Base-by-base conservation (phyloP, 37 sponge, comb jelly and placozoan species). In the Cliona cf. orientalis region DNA sequence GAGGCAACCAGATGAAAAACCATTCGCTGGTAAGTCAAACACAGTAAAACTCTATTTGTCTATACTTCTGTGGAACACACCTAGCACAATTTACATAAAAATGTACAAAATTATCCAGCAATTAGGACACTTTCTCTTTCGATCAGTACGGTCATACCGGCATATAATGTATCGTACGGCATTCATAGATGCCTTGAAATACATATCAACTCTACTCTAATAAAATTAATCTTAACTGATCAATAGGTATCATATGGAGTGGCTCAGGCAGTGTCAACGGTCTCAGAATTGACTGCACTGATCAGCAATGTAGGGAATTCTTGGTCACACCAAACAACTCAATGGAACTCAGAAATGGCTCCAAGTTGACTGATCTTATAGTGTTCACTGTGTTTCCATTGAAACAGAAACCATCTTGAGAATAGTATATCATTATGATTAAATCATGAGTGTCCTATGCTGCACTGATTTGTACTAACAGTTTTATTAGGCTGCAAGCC, bases 241-340 rank as follows among this genome's bases (percentile, higher is more conserved):
- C 55, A 11, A 57, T 71, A 76, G 94, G 87, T 37, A 86, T 95
- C 34, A 67, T 89, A 0, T 95, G 96, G 96, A 95, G 92, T 89
- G 96, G 96, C 11, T 46, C n/a, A 11, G 96, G 96, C 29, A 81
- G 29, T 0, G 41, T 92, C n/a, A 95, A 95, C 69, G 58, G 70
- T 26, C 74, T 80, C 12, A 60, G 34, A n/a, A 31, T 89, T 3
- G 33, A 42, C 25, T 41, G 46, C 31, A 33, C 12, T 42, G 63
- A 71, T 35, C 28, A 75, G 12, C 34, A 46, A 0, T 37, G 41
- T 31, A 71, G 79, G 59, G 96, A 95, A 66, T 95, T 95, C 57
- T 72, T 95, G n/a, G 87, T 92, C 11, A 79, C 82, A 26, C 96
- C 96, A 9, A 77, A 74, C 32, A 39, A 58, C 19, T 28, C 32